A percentile compares a stretch with the other conserved stretches of the same genome.
Conservation (phyloP, 1,140 invertebrate genomes). For the Trichomalopsis sarcophagae region DNA sequence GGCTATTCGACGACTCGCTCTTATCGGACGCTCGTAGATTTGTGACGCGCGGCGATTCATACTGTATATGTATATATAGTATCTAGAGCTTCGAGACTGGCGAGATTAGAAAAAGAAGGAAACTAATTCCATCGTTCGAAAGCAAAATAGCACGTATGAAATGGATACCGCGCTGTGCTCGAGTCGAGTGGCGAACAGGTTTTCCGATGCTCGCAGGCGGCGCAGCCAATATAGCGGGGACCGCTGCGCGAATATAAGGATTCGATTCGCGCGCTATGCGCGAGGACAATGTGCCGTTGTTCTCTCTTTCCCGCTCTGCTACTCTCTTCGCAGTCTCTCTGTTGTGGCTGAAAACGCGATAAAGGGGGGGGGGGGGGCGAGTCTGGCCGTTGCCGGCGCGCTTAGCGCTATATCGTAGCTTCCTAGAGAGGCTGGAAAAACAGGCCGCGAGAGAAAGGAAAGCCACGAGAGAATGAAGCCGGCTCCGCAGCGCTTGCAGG, state of each 20-base stretch:
- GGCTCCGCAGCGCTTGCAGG: too few species aligned
- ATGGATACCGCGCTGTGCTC: too few species aligned
- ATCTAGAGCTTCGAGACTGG: too few species aligned
- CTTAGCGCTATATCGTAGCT: not conserved
- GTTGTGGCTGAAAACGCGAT: not conserved
- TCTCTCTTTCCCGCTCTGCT: not conserved
- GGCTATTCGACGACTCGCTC: too few species aligned
- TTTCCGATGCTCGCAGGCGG: not conserved
- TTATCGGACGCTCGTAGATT: too few species aligned
- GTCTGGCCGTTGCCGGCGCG: not conserved
- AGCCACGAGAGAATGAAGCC: not conserved
- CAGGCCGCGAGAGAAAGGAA: not conserved
- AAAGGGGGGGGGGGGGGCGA: not conserved
- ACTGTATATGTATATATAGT: too few species aligned
- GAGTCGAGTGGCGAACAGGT: not conserved
- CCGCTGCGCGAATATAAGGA: not conserved
- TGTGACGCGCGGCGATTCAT: too few species aligned
- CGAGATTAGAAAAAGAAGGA: too few species aligned
- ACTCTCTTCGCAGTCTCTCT: not conserved
- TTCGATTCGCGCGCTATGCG: not conserved
- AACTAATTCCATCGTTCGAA: too few species aligned
- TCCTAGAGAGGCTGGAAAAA: not conserved
- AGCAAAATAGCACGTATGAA: too few species aligned
- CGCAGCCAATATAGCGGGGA: conserved; percentile 5
- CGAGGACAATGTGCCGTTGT: not conserved